A percentile compares a stretch with the other conserved stretches of the same genome.
Evolutionary conservation across 1,140 invertebrate species (phyloP).

Genomic region (Heliconius melpomene): DNA sequence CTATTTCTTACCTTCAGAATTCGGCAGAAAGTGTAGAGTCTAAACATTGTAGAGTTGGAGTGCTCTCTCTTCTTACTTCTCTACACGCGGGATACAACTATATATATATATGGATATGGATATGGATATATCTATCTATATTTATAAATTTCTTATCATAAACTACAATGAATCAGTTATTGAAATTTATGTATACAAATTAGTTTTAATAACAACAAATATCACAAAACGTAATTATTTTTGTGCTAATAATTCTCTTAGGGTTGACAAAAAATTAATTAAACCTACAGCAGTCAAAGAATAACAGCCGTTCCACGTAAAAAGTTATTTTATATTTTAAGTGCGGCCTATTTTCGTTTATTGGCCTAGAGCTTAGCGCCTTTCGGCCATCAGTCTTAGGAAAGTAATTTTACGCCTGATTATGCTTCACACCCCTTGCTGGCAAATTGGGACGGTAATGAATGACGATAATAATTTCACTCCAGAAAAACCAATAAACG

Average conservation of each 20-base stretch:
- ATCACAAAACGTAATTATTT: neutral
- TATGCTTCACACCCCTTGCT: conserved; percentile 37
- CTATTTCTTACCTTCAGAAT: too few relatives aligned
- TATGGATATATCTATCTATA: too few relatives aligned
- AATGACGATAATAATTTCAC: conserved; percentile 36
- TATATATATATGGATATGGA: too few relatives aligned
- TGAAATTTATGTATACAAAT: too few relatives aligned
- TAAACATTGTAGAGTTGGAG: too few relatives aligned
- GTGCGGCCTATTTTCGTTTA: conserved; percentile 23
- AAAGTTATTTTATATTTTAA: conserved; percentile 10
- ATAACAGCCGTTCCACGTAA: neutral
- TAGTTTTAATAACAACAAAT: too few relatives aligned
- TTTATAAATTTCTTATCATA: too few relatives aligned
- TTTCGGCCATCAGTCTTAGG: conserved; percentile 39
- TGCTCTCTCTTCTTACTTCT: too few relatives aligned
- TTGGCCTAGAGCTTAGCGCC: conserved; percentile 19
- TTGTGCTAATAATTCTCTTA: neutral
- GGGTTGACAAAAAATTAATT: neutral
- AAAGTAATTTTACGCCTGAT: conserved; percentile 41
- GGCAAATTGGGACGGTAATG: conserved; percentile 36
- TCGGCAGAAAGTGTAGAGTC: too few relatives aligned
- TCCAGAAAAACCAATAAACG: conserved; percentile 29
- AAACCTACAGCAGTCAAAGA: neutral
- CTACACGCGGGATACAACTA: too few relatives aligned
- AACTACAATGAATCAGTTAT: too few relatives aligned